Evolutionary conservation across 2,113 vertebrate species (phyloP).

Genomic region (Callaeas wilsoni): DNA sequence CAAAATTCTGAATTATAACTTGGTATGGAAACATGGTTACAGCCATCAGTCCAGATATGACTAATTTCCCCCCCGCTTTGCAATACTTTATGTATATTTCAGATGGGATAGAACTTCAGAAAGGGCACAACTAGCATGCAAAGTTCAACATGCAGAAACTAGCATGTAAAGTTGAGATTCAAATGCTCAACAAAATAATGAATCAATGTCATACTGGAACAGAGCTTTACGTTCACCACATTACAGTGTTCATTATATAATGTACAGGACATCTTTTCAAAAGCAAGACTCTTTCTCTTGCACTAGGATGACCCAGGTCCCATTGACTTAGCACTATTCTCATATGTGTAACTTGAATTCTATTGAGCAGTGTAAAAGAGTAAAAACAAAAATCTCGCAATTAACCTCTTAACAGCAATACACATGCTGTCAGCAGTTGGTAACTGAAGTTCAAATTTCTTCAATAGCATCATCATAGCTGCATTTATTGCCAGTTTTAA

Average conservation of each 20-base stretch:
- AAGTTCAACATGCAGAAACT: background rate
- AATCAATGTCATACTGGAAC: background rate
- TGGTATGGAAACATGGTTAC: background rate
- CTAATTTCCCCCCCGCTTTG: background rate
- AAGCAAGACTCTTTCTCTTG: background rate
- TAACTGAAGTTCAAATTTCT: background rate
- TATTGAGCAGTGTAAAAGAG: background rate
- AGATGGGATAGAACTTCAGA: background rate
- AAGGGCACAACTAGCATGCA: background rate
- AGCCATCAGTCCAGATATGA: background rate
- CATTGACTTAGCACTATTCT: background rate
- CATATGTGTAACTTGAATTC: background rate
- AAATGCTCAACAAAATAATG: background rate
- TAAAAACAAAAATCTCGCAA: background rate
- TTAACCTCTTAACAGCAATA: background rate
- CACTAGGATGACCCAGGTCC: background rate
- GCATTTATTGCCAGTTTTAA: background rate
- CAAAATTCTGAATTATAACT: background rate
- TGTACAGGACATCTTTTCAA: background rate
- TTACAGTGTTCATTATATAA: background rate
- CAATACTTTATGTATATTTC: background rate
- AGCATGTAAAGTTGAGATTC: background rate
- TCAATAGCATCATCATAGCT: background rate
- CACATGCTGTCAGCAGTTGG: background rate
- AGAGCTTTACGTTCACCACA: background rate